phyloP scores from a whole-genome alignment of 1,140 invertebrate species.

The Trissolcus basalis region DNA sequence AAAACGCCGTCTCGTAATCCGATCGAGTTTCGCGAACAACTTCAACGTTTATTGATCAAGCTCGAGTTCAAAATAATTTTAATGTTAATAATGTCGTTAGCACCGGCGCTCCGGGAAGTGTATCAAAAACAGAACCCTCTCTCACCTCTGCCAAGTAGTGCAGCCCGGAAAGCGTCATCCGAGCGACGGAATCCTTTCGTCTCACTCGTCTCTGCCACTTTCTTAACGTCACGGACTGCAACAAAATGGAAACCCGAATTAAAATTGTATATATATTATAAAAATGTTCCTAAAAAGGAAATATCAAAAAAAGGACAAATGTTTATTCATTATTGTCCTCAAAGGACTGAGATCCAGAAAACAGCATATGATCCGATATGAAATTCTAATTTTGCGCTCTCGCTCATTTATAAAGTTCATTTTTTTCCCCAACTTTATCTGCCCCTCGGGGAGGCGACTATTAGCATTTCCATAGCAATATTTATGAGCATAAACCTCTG shows the following conservation, averaged over 20 bases:
- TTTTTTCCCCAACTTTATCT: neutral
- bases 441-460: too few species aligned
- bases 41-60: too few species aligned
- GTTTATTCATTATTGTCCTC: too few species aligned
- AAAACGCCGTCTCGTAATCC: too few species aligned
- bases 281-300: too few species aligned
- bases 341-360: too few species aligned
- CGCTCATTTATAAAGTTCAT: neutral
- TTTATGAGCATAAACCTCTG: slow-evolving; percentile 64
- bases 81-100: too few species aligned
- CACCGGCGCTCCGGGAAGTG: neutral
- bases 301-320: too few species aligned
- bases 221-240: slow-evolving; percentile 70
- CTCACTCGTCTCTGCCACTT: slow-evolving; percentile 74
- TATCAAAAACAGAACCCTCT: slow-evolving; percentile 45
- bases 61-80: too few species aligned
- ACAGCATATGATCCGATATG: too few species aligned
- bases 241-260: slow-evolving; percentile 30
- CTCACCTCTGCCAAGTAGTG: slow-evolving; percentile 84
- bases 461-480: neutral
- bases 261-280: neutral
- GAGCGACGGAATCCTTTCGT: slow-evolving; percentile 82
- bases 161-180: slow-evolving; percentile 81
- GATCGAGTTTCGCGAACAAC: too few species aligned
- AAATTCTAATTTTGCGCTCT: too few species aligned